Base-by-base conservation (phyloP, 2,797 vertebrate genomes). In the Labeo calbasu region DNA sequence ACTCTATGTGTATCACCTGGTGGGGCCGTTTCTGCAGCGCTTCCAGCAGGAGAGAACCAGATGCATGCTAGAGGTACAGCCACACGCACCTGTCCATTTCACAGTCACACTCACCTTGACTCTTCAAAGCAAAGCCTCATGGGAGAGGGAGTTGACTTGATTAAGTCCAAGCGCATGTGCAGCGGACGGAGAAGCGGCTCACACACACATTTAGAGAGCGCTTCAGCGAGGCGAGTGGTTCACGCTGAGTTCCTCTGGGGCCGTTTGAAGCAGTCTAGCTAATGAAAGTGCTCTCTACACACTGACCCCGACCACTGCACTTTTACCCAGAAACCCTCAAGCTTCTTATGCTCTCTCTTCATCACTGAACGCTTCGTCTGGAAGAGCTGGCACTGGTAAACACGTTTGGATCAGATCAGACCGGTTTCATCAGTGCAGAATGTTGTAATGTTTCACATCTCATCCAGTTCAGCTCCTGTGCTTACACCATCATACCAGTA, bases 41-140 rank as follows among this genome's bases (percentile, higher is more conserved):
- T 99, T 99, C 92, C 97, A 99, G 88, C 98, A 98, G 90, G 98
- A 99, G 92, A 95, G 98, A 91, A 99, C 98, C 0, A 96, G 98
- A 25, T 99, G 98, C 94, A 99, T 99, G 98, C 94, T 99, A 88
- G 98, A 99, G 97, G 98, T 98, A 69, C 32, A 71, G 10, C 3
- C 55, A 4, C 61, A 32, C 76, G 53, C 51, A 73, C 57, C 19
- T 17, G 36, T 2, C 15, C 28, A 19, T 51, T 53, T 55, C 65
- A 77, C 57, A 40, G 59, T 57, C 79, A 71, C 23, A 25, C 75
- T 23, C 85, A 55, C 53, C 21, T 19, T 1, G 4, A n/a, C 70
- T 72, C 53, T 57, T 72, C 32, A 57, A 71, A 70, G 68, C 53
- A 59, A 19, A 81, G 51, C 32, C 65, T 70, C 66, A 19, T 40